Percentiles rank a stretch among this genome's conserved stretches.
phyloP scores from a whole-genome alignment of 1,140 invertebrate genomes.

The Cydia splendana region DNA sequence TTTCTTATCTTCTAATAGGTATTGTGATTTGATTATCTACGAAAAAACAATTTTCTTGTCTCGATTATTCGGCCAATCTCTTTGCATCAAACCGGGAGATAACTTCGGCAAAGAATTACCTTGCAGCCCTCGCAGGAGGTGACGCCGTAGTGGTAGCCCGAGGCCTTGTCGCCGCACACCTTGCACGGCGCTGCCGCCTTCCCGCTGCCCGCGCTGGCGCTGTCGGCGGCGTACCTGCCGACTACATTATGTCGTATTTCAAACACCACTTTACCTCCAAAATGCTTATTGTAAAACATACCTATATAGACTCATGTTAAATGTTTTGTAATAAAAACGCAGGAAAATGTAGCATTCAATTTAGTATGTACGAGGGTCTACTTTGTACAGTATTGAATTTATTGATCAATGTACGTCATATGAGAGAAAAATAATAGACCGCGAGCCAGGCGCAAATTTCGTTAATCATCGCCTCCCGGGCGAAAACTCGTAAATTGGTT shows the following conservation, averaged over 20 bases:
- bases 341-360: slow-evolving; percentile 9
- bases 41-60: no score
- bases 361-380: background rate
- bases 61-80: no score
- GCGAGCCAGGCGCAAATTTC: background rate
- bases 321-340: no score
- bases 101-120: slow-evolving; percentile 80
- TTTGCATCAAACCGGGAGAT: no score
- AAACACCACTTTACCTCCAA: background rate
- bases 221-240: slow-evolving; percentile 48
- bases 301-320: no score
- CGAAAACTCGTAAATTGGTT: no score
- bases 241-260: background rate
- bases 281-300: background rate
- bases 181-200: slow-evolving; percentile 96
- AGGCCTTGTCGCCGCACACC: slow-evolving; percentile 99
- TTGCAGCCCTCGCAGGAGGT: slow-evolving; percentile 99
- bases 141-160: slow-evolving; percentile 99
- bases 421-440: no score
- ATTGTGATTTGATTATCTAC: no score
- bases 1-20: no score
- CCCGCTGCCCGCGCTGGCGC: slow-evolving; percentile 60
- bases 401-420: no score
- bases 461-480: background rate
- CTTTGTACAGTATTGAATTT: no score